A percentile compares a stretch with the other conserved stretches of the same genome.
phyloP scores from a whole-genome alignment of 2,113 vertebrate genomes.

The Caranx ignobilis region DNA sequence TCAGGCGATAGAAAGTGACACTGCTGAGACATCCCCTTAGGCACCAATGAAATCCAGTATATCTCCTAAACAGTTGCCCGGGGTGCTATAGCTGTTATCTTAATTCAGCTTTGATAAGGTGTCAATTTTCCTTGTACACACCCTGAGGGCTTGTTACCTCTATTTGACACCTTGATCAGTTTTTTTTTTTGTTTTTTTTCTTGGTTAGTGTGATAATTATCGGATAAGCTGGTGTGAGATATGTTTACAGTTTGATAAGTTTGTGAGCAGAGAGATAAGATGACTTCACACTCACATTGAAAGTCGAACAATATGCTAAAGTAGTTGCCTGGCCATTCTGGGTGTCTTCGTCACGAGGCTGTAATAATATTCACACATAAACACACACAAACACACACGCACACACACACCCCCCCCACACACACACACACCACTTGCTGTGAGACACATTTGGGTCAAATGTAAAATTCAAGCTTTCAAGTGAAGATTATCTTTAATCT shows the following conservation, averaged over 20 bases:
- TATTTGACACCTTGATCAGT: conserved; percentile 42
- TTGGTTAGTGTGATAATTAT: conserved; percentile 17
- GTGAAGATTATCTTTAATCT: conserved; percentile 66
- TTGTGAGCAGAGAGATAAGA: conserved; percentile 24
- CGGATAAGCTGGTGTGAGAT: conserved; percentile 37
- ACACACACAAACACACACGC: neutral
- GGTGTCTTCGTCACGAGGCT: conserved; percentile 6
- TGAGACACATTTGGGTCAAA: conserved; percentile 66
- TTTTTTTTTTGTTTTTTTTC: neutral
- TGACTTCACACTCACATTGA: neutral
- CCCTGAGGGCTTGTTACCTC: conserved; percentile 27
- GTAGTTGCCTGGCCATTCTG: conserved; percentile 9
- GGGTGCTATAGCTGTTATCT: conserved; percentile 48
- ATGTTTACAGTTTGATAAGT: conserved; percentile 19
- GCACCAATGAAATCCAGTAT: conserved; percentile 43
- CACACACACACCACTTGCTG: neutral
- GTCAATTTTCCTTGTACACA: conserved; percentile 53
- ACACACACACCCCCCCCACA: too few species aligned
- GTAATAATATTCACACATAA: neutral
- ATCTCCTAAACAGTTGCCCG: conserved; percentile 52
- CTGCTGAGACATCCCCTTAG: conserved; percentile 21
- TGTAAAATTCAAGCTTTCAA: conserved; percentile 65
- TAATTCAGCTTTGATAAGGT: conserved; percentile 65
- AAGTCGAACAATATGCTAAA: neutral
- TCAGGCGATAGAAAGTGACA: conserved; percentile 34